Evolutionary conservation across 2,113 vertebrate genomes (phyloP).

Genomic region (Zootoca vivipara): DNA sequence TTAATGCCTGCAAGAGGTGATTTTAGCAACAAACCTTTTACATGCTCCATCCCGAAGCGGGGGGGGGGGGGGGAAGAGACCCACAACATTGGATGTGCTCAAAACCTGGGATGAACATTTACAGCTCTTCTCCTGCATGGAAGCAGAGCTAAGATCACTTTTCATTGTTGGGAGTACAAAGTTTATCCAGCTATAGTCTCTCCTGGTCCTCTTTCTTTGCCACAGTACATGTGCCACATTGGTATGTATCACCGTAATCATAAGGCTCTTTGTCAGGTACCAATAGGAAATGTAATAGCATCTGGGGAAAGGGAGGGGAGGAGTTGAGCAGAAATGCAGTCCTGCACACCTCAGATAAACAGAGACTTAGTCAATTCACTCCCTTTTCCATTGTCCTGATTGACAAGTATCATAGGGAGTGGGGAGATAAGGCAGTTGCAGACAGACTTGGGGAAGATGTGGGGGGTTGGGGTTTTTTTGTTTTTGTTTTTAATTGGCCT

Average conservation of each 20-base stretch:
- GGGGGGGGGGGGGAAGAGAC: neutral
- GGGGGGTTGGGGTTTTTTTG: neutral
- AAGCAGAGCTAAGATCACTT: neutral
- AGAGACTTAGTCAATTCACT: constrained; percentile 11
- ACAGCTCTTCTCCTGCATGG: neutral
- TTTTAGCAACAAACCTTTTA: neutral
- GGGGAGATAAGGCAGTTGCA: constrained; percentile 51
- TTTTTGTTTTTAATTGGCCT: accelerated
- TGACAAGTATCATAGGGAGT: constrained; percentile 37
- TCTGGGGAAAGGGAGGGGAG: constrained; percentile 28
- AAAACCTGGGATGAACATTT: neutral
- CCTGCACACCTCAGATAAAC: constrained; percentile 59
- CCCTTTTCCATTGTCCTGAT: constrained; percentile 22
- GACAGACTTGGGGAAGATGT: neutral
- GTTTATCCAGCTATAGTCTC: constrained; percentile 1
- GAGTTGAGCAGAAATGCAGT: constrained; percentile 13
- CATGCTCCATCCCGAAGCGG: neutral
- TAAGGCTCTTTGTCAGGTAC: constrained; percentile 43
- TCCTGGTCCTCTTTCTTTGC: constrained; percentile 12
- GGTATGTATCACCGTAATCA: constrained; percentile 22
- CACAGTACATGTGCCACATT: neutral
- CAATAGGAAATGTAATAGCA: constrained; percentile 41
- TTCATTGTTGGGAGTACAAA: neutral
- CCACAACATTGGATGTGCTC: neutral
- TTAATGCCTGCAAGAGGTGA: too few relatives aligned